phyloP scores from a whole-genome alignment of 2,797 vertebrate genomes.

The Falco novaeseelandiae region DNA sequence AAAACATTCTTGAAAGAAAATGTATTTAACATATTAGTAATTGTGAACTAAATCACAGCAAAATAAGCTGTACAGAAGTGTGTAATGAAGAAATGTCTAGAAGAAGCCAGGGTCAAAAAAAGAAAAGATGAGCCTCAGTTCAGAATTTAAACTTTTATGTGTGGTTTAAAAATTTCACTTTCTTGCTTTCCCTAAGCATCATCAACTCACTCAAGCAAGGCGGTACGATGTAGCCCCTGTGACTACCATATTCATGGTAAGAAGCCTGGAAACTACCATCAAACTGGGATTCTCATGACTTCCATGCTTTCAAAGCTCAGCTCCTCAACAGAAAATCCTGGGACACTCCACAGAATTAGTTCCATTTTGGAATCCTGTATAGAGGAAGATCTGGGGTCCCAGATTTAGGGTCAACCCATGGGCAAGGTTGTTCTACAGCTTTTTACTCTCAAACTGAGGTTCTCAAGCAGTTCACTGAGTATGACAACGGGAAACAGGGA shows the following conservation, averaged over 20 bases:
- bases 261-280: neutral
- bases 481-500: neutral
- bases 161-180: neutral
- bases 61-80: neutral
- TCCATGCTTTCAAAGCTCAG: neutral
- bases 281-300: neutral
- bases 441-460: neutral
- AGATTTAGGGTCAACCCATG: neutral
- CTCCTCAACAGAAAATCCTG: neutral
- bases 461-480: neutral
- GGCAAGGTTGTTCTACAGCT: neutral
- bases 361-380: neutral
- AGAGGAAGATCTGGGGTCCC: neutral
- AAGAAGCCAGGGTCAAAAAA: neutral
- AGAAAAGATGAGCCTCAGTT: neutral
- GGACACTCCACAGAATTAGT: neutral
- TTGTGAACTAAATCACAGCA: neutral
- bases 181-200: neutral
- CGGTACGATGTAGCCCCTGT: neutral
- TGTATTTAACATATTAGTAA: neutral
- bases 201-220: neutral
- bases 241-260: accelerated
- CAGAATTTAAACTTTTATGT: neutral
- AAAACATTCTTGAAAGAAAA: neutral
- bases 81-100: neutral